Evolutionary conservation across 2,888 invertebrate genomes (phyloP), one percentile per base, ranked within the genome.

Genomic region (Hyalella azteca): DNA sequence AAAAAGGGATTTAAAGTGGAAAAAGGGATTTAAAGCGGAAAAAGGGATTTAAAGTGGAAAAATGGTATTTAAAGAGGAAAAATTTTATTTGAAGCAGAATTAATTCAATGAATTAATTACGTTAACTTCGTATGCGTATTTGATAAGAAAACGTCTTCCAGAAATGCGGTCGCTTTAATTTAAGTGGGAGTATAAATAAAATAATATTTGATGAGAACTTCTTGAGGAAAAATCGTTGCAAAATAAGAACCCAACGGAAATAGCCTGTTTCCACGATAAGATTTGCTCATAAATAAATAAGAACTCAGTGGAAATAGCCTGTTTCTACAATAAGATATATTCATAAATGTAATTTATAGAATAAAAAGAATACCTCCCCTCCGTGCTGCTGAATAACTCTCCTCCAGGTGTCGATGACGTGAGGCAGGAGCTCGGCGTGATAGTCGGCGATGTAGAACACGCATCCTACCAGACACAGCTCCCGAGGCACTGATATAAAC

Each of bases 391-490:
- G 91, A 78, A 96, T 93, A 0, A 93, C 91, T 88, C 92, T 91
- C 85, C 91, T 89, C 94, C 93, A 94, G 19, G 59, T 73, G 45
- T 59, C 49, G 40, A 29, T 75, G 26, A 75, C 75, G 73, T 73
- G 73, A 3, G 73, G 22, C 48, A 22, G 76, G 32, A 41, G 79
- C 81, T 80, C 82, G 15, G 78, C 81, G 40, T 83, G 82, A 54
- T 85, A 85, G 78, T 85, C 85, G 29, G 80, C 81, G 19, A 85
- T 85, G 86, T 84, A 94, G 87, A 98, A 98, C 48, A 97, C 93
- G 88, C 97, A 98, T 9, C 97, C 98, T 45, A 97, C 89, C 73
- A 98, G 89, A 88, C 96, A 97, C 79, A 96, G 89, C 86, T 97
- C 95, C 0, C 93, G 92, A 13, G 97, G 97, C 85, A 89, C 89